These are phyloP conservation scores for Ophraella communa DNA, from an alignment of 2,888 invertebrate species.

Conservation along the genomic window DNA sequence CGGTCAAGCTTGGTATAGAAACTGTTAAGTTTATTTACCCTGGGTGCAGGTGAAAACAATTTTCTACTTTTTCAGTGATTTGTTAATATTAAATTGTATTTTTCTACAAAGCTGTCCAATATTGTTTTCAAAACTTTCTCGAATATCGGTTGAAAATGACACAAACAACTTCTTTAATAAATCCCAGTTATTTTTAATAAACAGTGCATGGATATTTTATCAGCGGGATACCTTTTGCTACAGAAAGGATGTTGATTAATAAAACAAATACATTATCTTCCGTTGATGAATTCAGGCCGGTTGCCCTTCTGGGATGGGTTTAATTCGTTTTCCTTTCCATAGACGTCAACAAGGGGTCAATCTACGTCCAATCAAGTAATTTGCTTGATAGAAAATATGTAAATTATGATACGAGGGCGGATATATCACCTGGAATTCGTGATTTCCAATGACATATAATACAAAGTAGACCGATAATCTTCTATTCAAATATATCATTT, in stretches of 20 bases:
- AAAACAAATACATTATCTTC: not conserved
- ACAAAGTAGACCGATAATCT: no score
- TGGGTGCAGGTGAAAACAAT: no score
- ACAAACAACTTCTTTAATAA: no score
- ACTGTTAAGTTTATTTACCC: no score
- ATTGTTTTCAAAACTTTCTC: no score
- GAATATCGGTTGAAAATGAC: no score
- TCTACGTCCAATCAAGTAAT: not conserved
- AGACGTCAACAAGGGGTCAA: not conserved
- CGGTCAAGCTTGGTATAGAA: no score
- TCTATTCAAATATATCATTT: no score
- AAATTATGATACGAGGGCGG: not conserved
- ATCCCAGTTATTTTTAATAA: not conserved
- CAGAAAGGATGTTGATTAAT: not conserved
- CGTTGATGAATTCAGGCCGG: not conserved
- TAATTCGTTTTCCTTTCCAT: not conserved
- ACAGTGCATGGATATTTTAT: not conserved
- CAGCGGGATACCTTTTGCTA: conserved; percentile 1
- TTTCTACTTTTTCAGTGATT: no score
- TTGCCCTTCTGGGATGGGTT: not conserved
- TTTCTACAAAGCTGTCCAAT: no score
- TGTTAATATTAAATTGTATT: no score
- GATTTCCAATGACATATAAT: not conserved
- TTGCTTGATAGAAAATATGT: not conserved
- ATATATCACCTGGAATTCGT: not conserved